Percentiles rank a stretch among this genome's conserved stretches.
Evolutionary conservation across 2,888 invertebrate genomes (phyloP).

Genomic region (Ptychoptera albimana): DNA sequence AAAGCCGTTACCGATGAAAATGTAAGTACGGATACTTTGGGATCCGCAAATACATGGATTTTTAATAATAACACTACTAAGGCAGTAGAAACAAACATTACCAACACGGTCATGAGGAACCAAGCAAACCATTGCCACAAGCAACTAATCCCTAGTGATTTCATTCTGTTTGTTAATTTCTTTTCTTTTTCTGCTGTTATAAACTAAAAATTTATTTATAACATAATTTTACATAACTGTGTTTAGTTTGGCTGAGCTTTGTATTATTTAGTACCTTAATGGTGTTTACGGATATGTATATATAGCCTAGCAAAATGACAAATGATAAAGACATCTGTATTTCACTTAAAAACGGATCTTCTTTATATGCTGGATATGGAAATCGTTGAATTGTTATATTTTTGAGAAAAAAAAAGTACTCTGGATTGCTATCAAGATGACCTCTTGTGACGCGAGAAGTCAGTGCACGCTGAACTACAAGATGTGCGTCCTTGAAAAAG

Average conservation of each 20-base stretch:
- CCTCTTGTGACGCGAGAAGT: too few species aligned
- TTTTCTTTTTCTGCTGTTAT: slow-evolving; percentile 45
- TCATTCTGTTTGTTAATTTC: slow-evolving; percentile 68
- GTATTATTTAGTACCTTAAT: slow-evolving; percentile 49
- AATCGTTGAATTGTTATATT: slow-evolving; percentile 33
- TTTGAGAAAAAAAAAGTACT: too few species aligned
- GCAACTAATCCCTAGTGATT: slow-evolving; percentile 74
- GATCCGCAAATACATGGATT: slow-evolving; percentile 36
- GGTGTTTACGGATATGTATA: slow-evolving; percentile 63
- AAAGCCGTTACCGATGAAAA: slow-evolving; percentile 48
- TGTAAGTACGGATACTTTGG: slow-evolving; percentile 46
- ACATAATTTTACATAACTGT: too few species aligned
- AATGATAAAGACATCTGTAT: slow-evolving; percentile 52
- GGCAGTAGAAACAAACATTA: slow-evolving; percentile 42
- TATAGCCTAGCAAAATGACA: slow-evolving; percentile 63
- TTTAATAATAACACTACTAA: slow-evolving; percentile 42
- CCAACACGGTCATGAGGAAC: slow-evolving; percentile 62
- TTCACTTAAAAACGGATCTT: slow-evolving; percentile 48
- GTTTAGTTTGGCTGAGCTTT: too few species aligned
- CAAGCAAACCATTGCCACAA: slow-evolving; percentile 79
- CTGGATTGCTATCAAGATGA: too few species aligned
- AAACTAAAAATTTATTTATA: slow-evolving; percentile 12
- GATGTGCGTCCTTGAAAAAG: too few species aligned
- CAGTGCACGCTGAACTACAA: too few species aligned
- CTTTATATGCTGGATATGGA: slow-evolving; percentile 55